A percentile compares a stretch with the other conserved stretches of the same genome.
phyloP scores from a whole-genome alignment of 2,888 invertebrate species.

The Sarcophaga carnaria region DNA sequence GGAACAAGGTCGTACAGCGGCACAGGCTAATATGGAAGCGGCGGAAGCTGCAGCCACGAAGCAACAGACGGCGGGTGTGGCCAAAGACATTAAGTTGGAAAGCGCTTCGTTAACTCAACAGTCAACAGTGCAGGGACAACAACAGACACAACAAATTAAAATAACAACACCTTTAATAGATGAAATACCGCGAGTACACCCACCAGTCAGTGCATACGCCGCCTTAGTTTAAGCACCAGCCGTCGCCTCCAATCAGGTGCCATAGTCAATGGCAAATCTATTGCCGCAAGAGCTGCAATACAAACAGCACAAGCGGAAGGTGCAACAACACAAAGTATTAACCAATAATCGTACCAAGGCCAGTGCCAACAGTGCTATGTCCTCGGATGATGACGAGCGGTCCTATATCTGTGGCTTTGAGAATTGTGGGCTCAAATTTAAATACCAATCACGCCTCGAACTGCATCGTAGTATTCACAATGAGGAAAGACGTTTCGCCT shows the following conservation, averaged over 20 bases:
- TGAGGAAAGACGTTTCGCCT: slow-evolving; percentile 78
- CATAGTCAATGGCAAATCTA: slow-evolving; percentile 68
- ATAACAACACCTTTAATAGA: slow-evolving; percentile 72
- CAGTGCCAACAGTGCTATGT: slow-evolving; percentile 78
- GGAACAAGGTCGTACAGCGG: slow-evolving; percentile 75
- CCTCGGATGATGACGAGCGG: slow-evolving; percentile 78
- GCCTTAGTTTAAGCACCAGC: slow-evolving; percentile 67
- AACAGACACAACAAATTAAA: slow-evolving; percentile 67
- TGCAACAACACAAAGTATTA: slow-evolving; percentile 74
- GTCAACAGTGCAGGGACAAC: slow-evolving; percentile 51
- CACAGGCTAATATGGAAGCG: slow-evolving; percentile 76
- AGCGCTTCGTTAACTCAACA: slow-evolving; percentile 69
- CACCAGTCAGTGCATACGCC: slow-evolving; percentile 71
- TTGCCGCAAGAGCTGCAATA: slow-evolving; percentile 60
- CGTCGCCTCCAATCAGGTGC: slow-evolving; percentile 65
- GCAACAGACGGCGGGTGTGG: slow-evolving; percentile 66
- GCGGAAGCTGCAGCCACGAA: slow-evolving; percentile 72
- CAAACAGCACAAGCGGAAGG: slow-evolving; percentile 70
- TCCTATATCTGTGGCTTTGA: slow-evolving; percentile 79
- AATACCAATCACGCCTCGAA: slow-evolving; percentile 79
- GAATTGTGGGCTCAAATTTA: slow-evolving; percentile 77
- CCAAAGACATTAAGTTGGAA: slow-evolving; percentile 78
- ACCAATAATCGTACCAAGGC: slow-evolving; percentile 77
- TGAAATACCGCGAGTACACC: slow-evolving; percentile 76
- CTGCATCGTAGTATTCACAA: slow-evolving; percentile 79